A percentile compares a stretch with the other conserved stretches of the same genome.
phyloP scores from a whole-genome alignment of 2,113 vertebrate genomes.

The Gavia stellata region DNA sequence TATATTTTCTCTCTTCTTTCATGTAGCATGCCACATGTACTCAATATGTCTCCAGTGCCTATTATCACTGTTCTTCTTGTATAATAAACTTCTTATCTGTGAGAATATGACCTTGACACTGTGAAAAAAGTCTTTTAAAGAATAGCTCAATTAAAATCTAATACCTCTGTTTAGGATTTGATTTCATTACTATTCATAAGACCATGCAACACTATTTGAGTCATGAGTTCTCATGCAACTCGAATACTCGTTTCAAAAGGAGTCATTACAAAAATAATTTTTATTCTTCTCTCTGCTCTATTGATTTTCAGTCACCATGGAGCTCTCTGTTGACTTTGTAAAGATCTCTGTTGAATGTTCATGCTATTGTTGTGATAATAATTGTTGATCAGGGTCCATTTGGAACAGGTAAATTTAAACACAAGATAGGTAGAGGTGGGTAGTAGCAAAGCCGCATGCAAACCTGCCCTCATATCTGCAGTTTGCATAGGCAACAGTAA shows the following conservation, averaged over 20 bases:
- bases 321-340: constrained; percentile 23
- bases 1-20: constrained; percentile 68
- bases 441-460: not conserved
- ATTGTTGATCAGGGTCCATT: not conserved
- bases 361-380: not conserved
- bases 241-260: constrained; percentile 51
- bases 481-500: not conserved
- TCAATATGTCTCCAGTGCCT: constrained; percentile 66
- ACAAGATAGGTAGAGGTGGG: not conserved
- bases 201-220: constrained; percentile 10
- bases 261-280: constrained; percentile 56
- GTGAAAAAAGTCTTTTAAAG: constrained; percentile 63
- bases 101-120: constrained; percentile 75
- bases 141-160: constrained; percentile 79
- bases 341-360: not conserved
- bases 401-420: not conserved
- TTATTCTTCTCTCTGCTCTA: constrained; percentile 15
- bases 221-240: constrained; percentile 49
- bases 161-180: constrained; percentile 71
- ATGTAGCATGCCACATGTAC: constrained; percentile 59
- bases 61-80: constrained; percentile 63
- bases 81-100: constrained; percentile 70
- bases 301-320: constrained; percentile 29
- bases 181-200: constrained; percentile 78
- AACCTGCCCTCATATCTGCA: not conserved